Conservation (phyloP, 2,113 vertebrate genomes). For the Morone saxatilis region DNA sequence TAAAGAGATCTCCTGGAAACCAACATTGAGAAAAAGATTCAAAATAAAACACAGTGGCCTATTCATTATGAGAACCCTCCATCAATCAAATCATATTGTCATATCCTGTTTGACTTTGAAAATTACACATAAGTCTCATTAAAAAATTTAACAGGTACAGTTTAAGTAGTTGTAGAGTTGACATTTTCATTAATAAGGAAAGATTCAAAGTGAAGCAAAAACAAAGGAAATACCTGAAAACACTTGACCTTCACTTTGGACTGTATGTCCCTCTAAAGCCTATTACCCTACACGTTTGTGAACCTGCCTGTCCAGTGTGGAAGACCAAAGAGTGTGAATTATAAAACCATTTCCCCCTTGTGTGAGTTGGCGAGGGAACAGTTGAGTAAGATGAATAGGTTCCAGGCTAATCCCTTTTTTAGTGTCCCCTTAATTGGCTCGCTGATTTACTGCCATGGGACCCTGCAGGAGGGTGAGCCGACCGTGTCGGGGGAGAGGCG, state of each 20-base stretch:
- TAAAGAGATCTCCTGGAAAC: slow-evolving; percentile 6
- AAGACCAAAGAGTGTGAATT: slow-evolving; percentile 63
- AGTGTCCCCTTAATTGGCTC: slow-evolving; percentile 80
- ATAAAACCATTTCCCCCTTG: slow-evolving; percentile 64
- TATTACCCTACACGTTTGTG: slow-evolving; percentile 43
- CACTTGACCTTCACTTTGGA: slow-evolving; percentile 56
- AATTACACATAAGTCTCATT: slow-evolving; percentile 4
- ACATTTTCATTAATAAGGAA: slow-evolving; percentile 7
- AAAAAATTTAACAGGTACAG: neutral
- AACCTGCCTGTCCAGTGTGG: slow-evolving; percentile 28
- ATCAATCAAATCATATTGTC: neutral
- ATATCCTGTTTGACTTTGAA: neutral
- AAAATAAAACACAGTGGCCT: neutral
- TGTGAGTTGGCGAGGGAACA: slow-evolving; percentile 53
- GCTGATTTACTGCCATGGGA: slow-evolving; percentile 72
- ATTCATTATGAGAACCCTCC: neutral
- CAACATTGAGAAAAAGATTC: neutral
- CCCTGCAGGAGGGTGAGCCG: slow-evolving; percentile 46
- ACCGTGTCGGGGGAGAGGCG: slow-evolving; percentile 33
- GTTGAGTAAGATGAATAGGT: slow-evolving; percentile 72
- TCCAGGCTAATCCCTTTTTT: slow-evolving; percentile 79
- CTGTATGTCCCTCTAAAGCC: slow-evolving; percentile 42
- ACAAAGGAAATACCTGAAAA: slow-evolving; percentile 33
- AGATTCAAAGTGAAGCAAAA: slow-evolving; percentile 1
- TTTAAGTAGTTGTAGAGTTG: slow-evolving; percentile 10